phyloP scores from a whole-genome alignment of 2,888 invertebrate genomes.

The Leptopilina drosophilae region DNA sequence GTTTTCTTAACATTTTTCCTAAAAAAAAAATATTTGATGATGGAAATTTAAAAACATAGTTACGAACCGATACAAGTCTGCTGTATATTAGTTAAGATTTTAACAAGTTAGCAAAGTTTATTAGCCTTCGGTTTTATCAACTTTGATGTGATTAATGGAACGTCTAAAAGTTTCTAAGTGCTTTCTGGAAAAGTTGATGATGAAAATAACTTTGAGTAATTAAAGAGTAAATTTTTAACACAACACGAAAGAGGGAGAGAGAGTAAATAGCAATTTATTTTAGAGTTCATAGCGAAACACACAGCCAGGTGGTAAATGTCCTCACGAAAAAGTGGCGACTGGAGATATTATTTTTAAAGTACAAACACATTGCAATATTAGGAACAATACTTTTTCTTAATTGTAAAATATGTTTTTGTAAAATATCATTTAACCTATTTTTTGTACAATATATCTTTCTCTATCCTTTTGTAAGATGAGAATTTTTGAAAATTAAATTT shows the following conservation, averaged over 20 bases:
- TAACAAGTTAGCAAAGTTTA: slow-evolving; percentile 3
- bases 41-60: background rate
- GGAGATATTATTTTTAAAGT: slow-evolving; percentile 3
- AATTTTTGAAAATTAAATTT: too few species aligned
- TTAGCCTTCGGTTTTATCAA: slow-evolving; percentile 1
- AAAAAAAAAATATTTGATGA: background rate
- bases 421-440: too few species aligned
- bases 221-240: slow-evolving; percentile 13
- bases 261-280: slow-evolving; percentile 1
- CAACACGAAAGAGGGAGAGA: background rate
- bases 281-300: background rate
- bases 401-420: too few species aligned
- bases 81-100: slow-evolving; percentile 7
- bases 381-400: too few species aligned
- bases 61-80: background rate
- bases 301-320: background rate
- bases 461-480: too few species aligned
- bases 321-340: background rate
- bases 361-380: too few species aligned
- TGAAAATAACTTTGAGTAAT: slow-evolving; percentile 17
- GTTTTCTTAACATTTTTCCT: background rate
- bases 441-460: too few species aligned
- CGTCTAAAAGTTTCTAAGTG: slow-evolving; percentile 4
- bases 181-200: slow-evolving; percentile 15
- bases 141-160: slow-evolving; percentile 2